Evolutionary conservation across 2,113 vertebrate genomes (phyloP).

Genomic region (Rhea pennata): DNA sequence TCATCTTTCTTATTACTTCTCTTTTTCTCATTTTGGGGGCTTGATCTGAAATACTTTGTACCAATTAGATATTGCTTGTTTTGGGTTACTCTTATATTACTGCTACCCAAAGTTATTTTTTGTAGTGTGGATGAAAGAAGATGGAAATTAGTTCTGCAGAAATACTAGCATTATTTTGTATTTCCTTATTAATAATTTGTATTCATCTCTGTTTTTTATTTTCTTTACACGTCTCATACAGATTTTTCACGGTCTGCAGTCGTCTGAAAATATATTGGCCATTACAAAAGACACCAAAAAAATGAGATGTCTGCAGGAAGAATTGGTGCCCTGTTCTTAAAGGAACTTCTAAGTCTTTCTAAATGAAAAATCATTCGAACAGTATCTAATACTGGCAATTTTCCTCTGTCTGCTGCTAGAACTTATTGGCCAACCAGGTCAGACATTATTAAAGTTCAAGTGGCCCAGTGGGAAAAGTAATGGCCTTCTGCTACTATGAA

Average conservation of each 20-base stretch:
- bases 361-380: slow-evolving; percentile 78
- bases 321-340: slow-evolving; percentile 71
- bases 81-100: not conserved
- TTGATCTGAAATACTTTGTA: not conserved
- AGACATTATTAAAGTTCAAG: slow-evolving; percentile 83
- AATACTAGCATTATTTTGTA: not conserved
- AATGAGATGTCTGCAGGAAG: slow-evolving; percentile 58
- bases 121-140: not conserved
- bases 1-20: not conserved
- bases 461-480: slow-evolving; percentile 77
- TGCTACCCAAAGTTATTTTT: not conserved
- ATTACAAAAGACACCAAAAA: slow-evolving; percentile 43
- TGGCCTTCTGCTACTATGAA: slow-evolving; percentile 79
- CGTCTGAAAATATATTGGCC: slow-evolving; percentile 26
- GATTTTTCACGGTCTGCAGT: not conserved
- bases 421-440: slow-evolving; percentile 79
- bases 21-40: not conserved
- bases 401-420: slow-evolving; percentile 76
- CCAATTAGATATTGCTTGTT: not conserved
- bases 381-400: slow-evolving; percentile 75
- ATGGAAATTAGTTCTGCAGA: not conserved
- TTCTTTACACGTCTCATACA: slow-evolving; percentile 2
- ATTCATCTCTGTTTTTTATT: not conserved
- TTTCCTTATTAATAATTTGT: slow-evolving; percentile 14
- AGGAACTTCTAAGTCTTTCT: slow-evolving; percentile 73